phyloP scores from a whole-genome alignment of 1,140 invertebrate genomes.

The Lutraria rhynchaena region DNA sequence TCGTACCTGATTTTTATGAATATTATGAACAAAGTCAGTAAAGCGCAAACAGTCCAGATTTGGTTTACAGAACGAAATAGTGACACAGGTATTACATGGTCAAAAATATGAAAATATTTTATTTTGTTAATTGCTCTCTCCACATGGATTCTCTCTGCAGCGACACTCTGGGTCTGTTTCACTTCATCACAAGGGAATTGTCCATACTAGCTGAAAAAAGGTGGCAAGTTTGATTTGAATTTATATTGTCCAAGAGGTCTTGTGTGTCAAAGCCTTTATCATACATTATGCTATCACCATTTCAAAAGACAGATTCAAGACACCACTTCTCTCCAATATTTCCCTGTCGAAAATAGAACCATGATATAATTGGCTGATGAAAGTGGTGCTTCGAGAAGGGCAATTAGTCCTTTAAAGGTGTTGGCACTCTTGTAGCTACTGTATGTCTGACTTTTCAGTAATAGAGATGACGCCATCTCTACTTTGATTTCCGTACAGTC shows the following conservation, averaged over 20 bases:
- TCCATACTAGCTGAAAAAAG: conserved; percentile 24
- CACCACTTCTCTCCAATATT: conserved; percentile 44
- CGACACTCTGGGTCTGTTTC: conserved; percentile 26
- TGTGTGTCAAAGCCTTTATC: conserved; percentile 60
- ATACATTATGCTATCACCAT: conserved; percentile 60
- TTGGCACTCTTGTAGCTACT: conserved; percentile 54
- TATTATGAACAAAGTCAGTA: no score
- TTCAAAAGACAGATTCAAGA: conserved; percentile 14
- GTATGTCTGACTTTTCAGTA: conserved; percentile 21
- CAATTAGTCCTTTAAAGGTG: conserved; percentile 55
- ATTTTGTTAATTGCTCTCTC: conserved; percentile 52
- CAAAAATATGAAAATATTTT: conserved; percentile 63
- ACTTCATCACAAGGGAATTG: conserved; percentile 45
- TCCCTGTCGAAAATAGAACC: conserved; percentile 46
- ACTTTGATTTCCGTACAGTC: conserved; percentile 56
- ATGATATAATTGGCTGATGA: conserved; percentile 24
- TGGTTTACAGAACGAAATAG: conserved; percentile 39
- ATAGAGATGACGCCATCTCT: conserved; percentile 42
- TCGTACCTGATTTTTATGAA: no score
- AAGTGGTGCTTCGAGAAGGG: conserved; percentile 46
- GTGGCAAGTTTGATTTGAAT: conserved; percentile 56
- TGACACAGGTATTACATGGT: conserved; percentile 46
- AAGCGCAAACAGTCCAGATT: conserved; percentile 60
- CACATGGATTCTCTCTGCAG: conserved; percentile 56
- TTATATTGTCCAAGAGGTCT: conserved; percentile 42